Evolutionary conservation across 2,797 vertebrate genomes (phyloP), one percentile per base, ranked within the genome.

Genomic region (Hybognathus amarus): DNA sequence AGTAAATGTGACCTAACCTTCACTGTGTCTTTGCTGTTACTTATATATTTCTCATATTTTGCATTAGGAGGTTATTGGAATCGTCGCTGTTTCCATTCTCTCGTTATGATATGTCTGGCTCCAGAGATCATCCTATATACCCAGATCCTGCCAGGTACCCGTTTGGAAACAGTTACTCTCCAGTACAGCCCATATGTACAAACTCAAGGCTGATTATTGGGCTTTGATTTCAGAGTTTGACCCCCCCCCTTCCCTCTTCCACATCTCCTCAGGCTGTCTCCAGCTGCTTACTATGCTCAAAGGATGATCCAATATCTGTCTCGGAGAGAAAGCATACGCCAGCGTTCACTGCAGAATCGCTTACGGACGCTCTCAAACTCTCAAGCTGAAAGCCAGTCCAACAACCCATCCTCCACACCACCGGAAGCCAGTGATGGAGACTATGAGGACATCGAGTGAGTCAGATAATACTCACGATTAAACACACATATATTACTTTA

Each of bases 281-380:
- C 98, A 80, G 98, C 98, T 87, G 98, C 97, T 1, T 99, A 99
- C 93, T 99, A 99, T 75, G 98, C 98, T 87, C 98, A 99, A 95
- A 96, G 98, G 87, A 99, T 99, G 97, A 99, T 99, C 95, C 98
- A 99, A 93, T 99, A 98, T 86, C 95, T 99, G 90, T 99, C 98
- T 6, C 94, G 98, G 79, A 95, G 98, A 89, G 98, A 99, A 95
- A 99, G 98, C 89, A 99, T 99, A 88, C 97, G 98, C 42, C 98
- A 99, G n/a, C 97, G 98, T 63, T 98, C 97, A 0, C 97, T 99
- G 84, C 97, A 99, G 92, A 99, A 98, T 92, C 97, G 98, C 63
- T 95, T 98, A 70, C 95, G 97, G 45, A 97, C 97, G 82, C 93
- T 95, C 83, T 94, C 94, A 4, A 83, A 69, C 1, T 93, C 94